Base-by-base conservation (phyloP, 2,888 invertebrate genomes). In the Ormyrus rosae region DNA sequence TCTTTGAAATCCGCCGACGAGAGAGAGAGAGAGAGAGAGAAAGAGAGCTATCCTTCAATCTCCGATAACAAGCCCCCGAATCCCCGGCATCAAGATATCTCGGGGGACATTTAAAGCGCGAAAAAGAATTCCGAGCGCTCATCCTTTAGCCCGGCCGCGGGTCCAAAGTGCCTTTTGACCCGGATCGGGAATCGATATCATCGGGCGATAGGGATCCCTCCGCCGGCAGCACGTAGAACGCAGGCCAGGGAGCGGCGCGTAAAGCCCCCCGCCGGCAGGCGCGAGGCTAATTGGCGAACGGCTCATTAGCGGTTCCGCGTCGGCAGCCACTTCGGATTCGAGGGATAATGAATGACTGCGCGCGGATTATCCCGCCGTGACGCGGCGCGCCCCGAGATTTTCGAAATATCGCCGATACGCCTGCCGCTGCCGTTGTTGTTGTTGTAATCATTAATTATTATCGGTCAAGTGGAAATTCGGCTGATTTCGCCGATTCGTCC, bases 301-400 rank as follows among this genome's bases (percentile, higher is more conserved):
- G 79, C 76, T 82, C 79, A 81, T 81, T 81, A 80, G 81, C 67
- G 81, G 78, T 81, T 81, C 75, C 51, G 63, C 79, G 61, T 71
- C 75, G 58, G 68, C 46, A 68, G 55, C 63, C 81, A 73, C 55
- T 68, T 77, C 68, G 78, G 71, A 78, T 64, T 70, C 71, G 68
- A 60, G 72, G 75, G 70, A 71, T 81, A 81, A 81, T 81, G 71
- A 81, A 81, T 81, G 81, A 81, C 81, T 72, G 64, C 7, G 19
- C 13, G n/a, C 61, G 73, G 67, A 73, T 79, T 69, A 73, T 61
- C 68, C 65, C 50, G 64, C 64, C 19, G 65, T 55, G 56, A 45
- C 64, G 4, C 67, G 9, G n/a, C 60, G n/a, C 60, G 51, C 45
- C 48, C 46, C 53, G 72, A 69, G 73, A 69, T 77, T 77, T 69